Conservation (phyloP, 2,113 vertebrate species). For the Jacana jacana region DNA sequence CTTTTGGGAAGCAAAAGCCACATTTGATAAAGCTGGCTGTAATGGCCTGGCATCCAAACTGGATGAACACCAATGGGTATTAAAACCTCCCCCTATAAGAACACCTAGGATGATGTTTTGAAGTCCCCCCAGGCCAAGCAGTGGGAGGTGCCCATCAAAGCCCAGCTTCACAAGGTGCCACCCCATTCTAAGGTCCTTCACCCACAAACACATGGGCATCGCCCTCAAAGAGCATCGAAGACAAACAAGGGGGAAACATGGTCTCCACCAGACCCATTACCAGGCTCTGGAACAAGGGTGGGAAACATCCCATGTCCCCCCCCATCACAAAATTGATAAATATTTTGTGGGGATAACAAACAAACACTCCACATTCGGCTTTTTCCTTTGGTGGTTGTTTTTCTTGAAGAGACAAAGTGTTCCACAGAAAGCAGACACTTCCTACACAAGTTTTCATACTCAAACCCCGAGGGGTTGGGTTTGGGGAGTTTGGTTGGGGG, state of each 20-base stretch:
- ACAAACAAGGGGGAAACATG: fast-evolving
- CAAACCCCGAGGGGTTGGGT: not conserved
- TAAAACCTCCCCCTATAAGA: not conserved
- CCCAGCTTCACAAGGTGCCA: not conserved
- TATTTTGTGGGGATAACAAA: not conserved
- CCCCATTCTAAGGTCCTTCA: fast-evolving
- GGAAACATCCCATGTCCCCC: not conserved
- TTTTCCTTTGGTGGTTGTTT: slow-evolving; percentile 20
- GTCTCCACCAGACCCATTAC: not conserved
- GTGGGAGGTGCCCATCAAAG: not conserved
- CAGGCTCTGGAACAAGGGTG: fast-evolving
- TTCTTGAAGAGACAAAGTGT: slow-evolving; percentile 53
- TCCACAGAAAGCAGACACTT: slow-evolving; percentile 53
- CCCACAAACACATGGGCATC: fast-evolving
- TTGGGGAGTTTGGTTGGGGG: no score
- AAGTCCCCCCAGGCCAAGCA: not conserved
- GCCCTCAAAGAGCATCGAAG: not conserved
- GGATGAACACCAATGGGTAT: fast-evolving
- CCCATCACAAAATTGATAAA: fast-evolving
- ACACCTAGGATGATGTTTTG: fast-evolving
- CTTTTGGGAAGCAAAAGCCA: fast-evolving
- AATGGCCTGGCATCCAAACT: fast-evolving
- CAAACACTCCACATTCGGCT: not conserved
- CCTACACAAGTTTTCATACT: slow-evolving; percentile 49
- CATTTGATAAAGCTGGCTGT: not conserved